phyloP scores from a whole-genome alignment of 2,888 invertebrate species.

The Drosophila nigritarsus region DNA sequence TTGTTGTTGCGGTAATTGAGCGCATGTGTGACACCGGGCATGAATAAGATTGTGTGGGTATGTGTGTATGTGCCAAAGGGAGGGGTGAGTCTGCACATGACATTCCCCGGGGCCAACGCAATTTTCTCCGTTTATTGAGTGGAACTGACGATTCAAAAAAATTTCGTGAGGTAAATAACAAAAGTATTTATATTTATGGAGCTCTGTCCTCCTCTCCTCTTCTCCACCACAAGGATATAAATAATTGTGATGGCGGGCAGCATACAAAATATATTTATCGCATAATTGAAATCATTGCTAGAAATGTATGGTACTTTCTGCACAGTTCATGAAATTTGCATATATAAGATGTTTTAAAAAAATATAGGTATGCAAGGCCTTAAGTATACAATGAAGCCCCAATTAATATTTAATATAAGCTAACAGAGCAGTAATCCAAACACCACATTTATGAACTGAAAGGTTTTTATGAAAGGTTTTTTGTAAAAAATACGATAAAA shows the following conservation, averaged over 20 bases:
- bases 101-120: slow-evolving; percentile 54
- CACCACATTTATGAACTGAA: background rate
- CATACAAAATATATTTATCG: slow-evolving; percentile 58
- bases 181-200: slow-evolving; percentile 57
- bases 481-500: slow-evolving; percentile 20
- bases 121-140: slow-evolving; percentile 51
- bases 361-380: background rate
- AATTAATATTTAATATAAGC: background rate
- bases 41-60: background rate
- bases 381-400: background rate
- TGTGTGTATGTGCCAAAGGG: slow-evolving; percentile 11
- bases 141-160: slow-evolving; percentile 49
- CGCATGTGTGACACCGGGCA: slow-evolving; percentile 35
- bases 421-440: background rate
- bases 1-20: slow-evolving; percentile 71
- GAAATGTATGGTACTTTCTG: slow-evolving; percentile 51
- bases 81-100: slow-evolving; percentile 29
- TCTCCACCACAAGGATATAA: slow-evolving; percentile 29
- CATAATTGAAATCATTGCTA: slow-evolving; percentile 69
- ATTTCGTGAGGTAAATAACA: slow-evolving; percentile 72
- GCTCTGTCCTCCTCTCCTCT: background rate
- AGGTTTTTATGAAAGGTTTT: background rate
- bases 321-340: background rate
- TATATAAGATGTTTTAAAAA: background rate
- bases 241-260: slow-evolving; percentile 48